Conservation (phyloP, 1,140 invertebrate species). For the Paraescarpia echinospica region DNA sequence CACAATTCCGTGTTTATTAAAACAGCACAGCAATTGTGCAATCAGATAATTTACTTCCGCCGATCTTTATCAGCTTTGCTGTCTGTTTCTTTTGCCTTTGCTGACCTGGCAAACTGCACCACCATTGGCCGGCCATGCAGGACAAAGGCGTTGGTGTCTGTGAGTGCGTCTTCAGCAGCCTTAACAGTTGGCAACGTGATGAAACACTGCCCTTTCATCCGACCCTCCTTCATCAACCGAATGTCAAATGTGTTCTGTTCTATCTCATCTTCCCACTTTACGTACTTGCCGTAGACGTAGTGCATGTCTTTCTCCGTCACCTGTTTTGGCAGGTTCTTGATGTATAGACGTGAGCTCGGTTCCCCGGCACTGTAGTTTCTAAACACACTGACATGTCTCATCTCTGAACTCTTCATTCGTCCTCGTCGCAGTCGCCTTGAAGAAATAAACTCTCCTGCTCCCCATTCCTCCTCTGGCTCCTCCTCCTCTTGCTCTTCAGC, state of each 20-base stretch:
- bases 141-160: slow-evolving; percentile 86
- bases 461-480: slow-evolving; percentile 33
- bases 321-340: slow-evolving; percentile 88
- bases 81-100: slow-evolving; percentile 53
- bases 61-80: background rate
- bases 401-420: slow-evolving; percentile 71
- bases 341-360: slow-evolving; percentile 78
- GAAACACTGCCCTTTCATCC: slow-evolving; percentile 96
- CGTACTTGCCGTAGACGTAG: slow-evolving; percentile 76
- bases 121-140: slow-evolving; percentile 87
- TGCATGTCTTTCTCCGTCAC: slow-evolving; percentile 75
- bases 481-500: slow-evolving; percentile 49
- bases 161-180: slow-evolving; percentile 73
- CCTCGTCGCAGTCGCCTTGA: slow-evolving; percentile 63
- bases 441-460: slow-evolving; percentile 61
- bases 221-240: slow-evolving; percentile 89
- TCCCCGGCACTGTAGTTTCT: slow-evolving; percentile 83
- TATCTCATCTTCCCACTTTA: slow-evolving; percentile 60
- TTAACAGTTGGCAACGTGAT: slow-evolving; percentile 75
- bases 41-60: background rate
- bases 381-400: slow-evolving; percentile 77
- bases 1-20: background rate
- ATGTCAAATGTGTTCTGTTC: slow-evolving; percentile 73
- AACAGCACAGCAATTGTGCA: background rate
- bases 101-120: slow-evolving; percentile 80